phyloP scores from a whole-genome alignment of 2,888 invertebrate genomes.

The Sthenelais limicola region DNA sequence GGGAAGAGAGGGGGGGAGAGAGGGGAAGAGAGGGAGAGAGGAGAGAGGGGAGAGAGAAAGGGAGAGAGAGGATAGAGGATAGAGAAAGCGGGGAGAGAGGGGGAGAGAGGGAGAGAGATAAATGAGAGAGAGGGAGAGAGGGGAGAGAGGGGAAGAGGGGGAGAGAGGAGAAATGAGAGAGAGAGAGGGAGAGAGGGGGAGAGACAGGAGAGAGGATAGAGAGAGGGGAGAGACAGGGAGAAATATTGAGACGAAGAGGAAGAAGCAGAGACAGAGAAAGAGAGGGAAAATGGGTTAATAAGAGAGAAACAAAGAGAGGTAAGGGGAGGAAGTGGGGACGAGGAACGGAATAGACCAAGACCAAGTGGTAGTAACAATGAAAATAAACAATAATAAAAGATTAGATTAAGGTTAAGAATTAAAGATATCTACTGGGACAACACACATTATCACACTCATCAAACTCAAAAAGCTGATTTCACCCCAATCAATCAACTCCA shows the following conservation, averaged over 20 bases:
- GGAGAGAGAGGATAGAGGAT: background rate
- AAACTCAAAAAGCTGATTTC: too few relatives aligned
- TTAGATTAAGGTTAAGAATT: too few relatives aligned
- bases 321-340: too few relatives aligned
- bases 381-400: too few relatives aligned
- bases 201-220: background rate
- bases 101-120: background rate
- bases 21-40: background rate
- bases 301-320: background rate
- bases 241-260: background rate
- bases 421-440: too few relatives aligned
- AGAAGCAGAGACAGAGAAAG: background rate
- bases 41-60: background rate
- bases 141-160: background rate
- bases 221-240: slow-evolving; percentile 7
- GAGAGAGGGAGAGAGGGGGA: background rate
- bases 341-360: too few relatives aligned
- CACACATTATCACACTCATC: too few relatives aligned
- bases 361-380: too few relatives aligned
- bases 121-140: background rate
- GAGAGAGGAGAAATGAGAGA: background rate
- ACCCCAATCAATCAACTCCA: too few relatives aligned
- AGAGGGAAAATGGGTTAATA: background rate
- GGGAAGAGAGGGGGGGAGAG: background rate
- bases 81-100: background rate